Base-by-base conservation (phyloP, 2,888 invertebrate species). In the Diaphora mendica region DNA sequence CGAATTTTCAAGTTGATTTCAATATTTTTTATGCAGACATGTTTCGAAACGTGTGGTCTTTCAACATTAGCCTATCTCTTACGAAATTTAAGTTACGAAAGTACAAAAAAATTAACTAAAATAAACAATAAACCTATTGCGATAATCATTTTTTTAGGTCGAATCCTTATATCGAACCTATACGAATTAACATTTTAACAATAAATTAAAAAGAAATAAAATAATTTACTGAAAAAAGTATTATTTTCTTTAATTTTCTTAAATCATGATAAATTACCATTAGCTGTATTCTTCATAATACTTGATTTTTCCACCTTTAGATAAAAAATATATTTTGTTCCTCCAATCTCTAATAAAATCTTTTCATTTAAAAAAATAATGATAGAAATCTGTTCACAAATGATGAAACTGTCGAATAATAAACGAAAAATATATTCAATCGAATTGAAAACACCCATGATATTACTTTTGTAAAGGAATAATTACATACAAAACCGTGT, bases 401-500 rank as follows among this genome's bases (percentile, higher is more conserved):
- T n/a, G 11, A 9, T 2, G 51, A 20, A 51, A 51, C 7, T 8
- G 1, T 51, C 51, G 51, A 51, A 20, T 20, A 51, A 51, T 20
- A 51, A 23, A 51, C 51, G n/a, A n/a, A 55, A n/a, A 55, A 23
- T 55, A n/a, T 55, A 55, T 55, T 55, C 51, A 55, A 8, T 55
- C 9, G 9, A 55, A 55, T 55, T 55, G 51, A 30, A 59, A 68
- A 62, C 44, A 67, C 62, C n/a, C 33, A 3, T 39, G 68, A 11
- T 3, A 51, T 42, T 55, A 55, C 39, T 39, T 48, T 55, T 42
- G 42, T 65, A 70, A 68, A 68, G 48, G 11, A 26, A 35, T 70
- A 70, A 74, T 74, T 71, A 71, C 51, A 7, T 20, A 35, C 64
- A 70, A 70, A 70, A 72, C 23, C 9, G 20, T 64, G 68, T 69